Base-by-base conservation (phyloP, 1,140 invertebrate genomes). In the Centruroides sculpturatus region DNA sequence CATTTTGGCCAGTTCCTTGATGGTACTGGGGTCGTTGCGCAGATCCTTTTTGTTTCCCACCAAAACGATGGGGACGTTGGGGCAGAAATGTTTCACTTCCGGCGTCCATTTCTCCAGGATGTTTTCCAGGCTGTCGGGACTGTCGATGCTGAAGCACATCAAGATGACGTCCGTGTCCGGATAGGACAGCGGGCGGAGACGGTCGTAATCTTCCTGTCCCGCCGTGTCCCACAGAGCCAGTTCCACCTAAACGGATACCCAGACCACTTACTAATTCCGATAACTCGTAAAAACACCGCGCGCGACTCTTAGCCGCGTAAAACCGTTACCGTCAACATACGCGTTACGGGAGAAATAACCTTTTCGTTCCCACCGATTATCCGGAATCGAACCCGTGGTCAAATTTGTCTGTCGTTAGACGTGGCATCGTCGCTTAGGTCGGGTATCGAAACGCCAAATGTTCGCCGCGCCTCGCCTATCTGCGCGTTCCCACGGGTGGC, bases 21-120 rank as follows among this genome's bases (percentile, higher is more conserved):
- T 73, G 12, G 75, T 78, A 57, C 69, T 73, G 49, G 73, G 70
- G 55, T 77, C 74, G 57, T 70, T 71, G 8, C 75, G 66, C 12
- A 77, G 59, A 64, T 76, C 73, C 49, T 95, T 96, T 77, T 97
- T 97, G 80, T 96, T 97, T 67, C 92, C 93, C 71, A 98, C 93
- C 68, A 98, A 81, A 70, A 97, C 92, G 65, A 96, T 95, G 67
- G 94, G 94, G 67, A 96, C 92, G 75, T 93, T 92, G 64, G 94
- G 94, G 77, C 93, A 97, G 75, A 95, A 95, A 76, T 98, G 94
- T 76, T 94, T 92, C 50, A 95, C 89, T 78, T 95, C 92, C 55
- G 92, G 92, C 59, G 90, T 94, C 92, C 92, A 95, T 79, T 95
- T 95, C 77, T 95, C 91, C 55, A 90, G 91, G 75, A 96, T 95